Conservation (phyloP, 1,140 invertebrate genomes). For the Penaeus indicus region DNA sequence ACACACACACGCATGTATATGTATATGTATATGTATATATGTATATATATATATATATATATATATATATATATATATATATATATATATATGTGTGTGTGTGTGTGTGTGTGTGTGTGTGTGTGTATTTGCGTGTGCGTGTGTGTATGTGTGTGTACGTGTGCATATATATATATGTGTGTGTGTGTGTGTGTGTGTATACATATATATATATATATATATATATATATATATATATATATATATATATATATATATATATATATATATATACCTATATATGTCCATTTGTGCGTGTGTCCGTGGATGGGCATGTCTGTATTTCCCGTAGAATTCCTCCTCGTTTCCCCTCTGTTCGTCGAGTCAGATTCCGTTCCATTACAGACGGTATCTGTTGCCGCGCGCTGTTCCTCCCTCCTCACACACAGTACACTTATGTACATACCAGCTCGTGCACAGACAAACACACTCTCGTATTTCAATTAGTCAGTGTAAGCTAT, state of each 20-base stretch:
- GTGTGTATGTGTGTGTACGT: neutral
- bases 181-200: neutral
- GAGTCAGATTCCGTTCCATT: too few species aligned
- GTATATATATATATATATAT: too few species aligned
- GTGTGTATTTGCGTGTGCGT: neutral
- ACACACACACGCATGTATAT: neutral
- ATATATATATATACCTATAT: constrained; percentile 13
- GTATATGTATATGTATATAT: too few species aligned
- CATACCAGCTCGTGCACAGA: too few species aligned
- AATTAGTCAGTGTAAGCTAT: too few species aligned
- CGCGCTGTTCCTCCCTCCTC: too few species aligned
- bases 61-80: constrained; percentile 21
- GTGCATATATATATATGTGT: constrained; percentile 4
- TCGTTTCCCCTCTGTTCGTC: too few species aligned
- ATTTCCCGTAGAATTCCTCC: too few species aligned
- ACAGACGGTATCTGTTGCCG: neutral
- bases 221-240: constrained; percentile 6
- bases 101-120: neutral
- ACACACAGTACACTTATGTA: too few species aligned
- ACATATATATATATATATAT: constrained; percentile 13
- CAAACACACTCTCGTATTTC: too few species aligned
- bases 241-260: neutral
- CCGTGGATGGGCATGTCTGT: neutral
- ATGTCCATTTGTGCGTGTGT: neutral
- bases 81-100: constrained; percentile 14